phyloP scores from a whole-genome alignment of 2,113 vertebrate genomes.

The Buteo buteo region DNA sequence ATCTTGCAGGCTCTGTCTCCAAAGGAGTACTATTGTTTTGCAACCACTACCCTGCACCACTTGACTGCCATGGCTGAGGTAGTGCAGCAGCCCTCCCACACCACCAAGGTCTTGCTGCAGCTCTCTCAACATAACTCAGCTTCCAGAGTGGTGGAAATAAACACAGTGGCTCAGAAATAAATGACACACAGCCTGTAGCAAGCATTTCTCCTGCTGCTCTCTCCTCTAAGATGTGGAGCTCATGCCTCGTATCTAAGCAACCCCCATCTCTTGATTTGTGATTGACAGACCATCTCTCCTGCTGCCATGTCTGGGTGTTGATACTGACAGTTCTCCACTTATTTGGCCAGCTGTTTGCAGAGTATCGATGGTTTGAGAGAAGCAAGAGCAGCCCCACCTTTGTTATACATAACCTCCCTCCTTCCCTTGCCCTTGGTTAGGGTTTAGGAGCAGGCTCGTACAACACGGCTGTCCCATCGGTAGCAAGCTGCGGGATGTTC shows the following conservation, averaged over 20 bases:
- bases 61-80: background rate
- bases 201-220: background rate
- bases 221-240: background rate
- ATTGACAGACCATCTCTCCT: background rate
- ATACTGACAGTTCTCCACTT: background rate
- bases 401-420: background rate
- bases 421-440: background rate
- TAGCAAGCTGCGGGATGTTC: background rate
- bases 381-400: background rate
- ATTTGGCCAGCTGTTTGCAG: background rate
- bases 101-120: background rate
- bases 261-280: background rate
- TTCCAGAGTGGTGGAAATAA: background rate
- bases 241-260: background rate
- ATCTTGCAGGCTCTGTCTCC: background rate
- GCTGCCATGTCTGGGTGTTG: background rate
- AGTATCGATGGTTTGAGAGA: background rate
- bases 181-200: background rate
- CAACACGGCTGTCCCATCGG: fast-evolving
- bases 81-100: background rate
- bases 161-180: background rate
- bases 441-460: background rate
- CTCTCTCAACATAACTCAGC: background rate
- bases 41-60: background rate
- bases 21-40: background rate